Evolutionary conservation across 2,113 vertebrate genomes (phyloP).

Genomic region (Microtus montanus): DNA sequence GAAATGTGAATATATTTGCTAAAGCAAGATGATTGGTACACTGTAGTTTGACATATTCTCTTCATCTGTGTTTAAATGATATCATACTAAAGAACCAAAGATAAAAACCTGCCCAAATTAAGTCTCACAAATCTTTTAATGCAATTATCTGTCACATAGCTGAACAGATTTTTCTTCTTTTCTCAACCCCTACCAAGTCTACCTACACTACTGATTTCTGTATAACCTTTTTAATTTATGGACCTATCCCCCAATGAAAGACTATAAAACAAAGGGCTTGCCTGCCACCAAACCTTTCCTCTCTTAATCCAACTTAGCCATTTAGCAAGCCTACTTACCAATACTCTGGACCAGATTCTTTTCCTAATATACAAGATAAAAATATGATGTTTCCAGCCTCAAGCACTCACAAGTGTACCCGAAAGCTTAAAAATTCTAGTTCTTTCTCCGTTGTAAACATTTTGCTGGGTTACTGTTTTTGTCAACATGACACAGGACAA

Average conservation of each 20-base stretch:
- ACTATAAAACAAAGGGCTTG: slow-evolving; percentile 7
- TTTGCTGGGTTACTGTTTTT: neutral
- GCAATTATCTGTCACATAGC: neutral
- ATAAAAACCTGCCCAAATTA: neutral
- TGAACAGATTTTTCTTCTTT: neutral
- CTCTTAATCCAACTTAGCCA: neutral
- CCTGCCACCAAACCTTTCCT: neutral
- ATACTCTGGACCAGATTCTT: neutral
- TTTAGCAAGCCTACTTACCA: slow-evolving; percentile 40
- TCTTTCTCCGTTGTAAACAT: slow-evolving; percentile 29
- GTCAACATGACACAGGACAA: neutral
- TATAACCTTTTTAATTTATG: neutral
- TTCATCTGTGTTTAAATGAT: neutral
- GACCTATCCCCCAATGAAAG: slow-evolving; percentile 22
- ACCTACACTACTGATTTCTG: neutral
- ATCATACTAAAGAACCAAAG: neutral
- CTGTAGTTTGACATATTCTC: neutral
- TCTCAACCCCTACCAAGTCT: neutral
- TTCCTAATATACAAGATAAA: neutral
- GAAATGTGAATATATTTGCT: neutral
- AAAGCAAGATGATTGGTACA: neutral
- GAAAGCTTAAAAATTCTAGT: neutral
- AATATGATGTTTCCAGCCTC: neutral
- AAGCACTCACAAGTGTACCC: slow-evolving; percentile 5
- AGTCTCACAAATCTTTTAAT: neutral